These are phyloP conservation scores for Vireo altiloquus DNA, from an alignment of 2,113 vertebrate species.

Conservation along the genomic window DNA sequence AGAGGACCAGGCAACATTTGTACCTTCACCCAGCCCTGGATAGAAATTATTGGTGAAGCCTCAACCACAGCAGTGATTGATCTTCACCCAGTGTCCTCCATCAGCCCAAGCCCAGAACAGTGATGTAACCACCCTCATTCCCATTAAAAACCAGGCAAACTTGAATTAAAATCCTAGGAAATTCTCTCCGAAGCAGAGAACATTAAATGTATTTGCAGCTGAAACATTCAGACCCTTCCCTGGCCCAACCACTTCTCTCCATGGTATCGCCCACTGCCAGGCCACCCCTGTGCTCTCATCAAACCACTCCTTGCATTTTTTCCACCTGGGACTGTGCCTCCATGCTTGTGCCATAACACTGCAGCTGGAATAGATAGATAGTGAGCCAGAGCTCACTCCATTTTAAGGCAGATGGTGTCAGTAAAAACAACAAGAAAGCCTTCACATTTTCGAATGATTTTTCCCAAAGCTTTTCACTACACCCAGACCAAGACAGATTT, in stretches of 20 bases:
- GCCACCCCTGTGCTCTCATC: background rate
- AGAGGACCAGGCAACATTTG: background rate
- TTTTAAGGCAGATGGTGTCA: background rate
- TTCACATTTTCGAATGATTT: background rate
- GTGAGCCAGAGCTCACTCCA: background rate
- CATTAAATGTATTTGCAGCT: background rate
- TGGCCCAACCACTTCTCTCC: background rate
- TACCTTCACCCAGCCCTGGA: background rate
- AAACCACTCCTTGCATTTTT: background rate
- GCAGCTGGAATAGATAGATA: background rate
- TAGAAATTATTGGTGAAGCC: background rate
- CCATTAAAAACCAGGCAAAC: background rate
- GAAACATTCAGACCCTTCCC: background rate
- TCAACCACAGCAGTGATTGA: background rate
- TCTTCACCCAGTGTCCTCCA: background rate
- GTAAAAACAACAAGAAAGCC: background rate
- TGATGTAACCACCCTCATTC: background rate
- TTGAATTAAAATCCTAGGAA: background rate
- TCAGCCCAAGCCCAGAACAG: background rate
- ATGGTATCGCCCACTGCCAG: background rate
- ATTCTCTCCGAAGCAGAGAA: background rate
- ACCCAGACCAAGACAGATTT: background rate
- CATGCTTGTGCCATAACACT: background rate
- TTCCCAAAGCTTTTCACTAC: background rate
- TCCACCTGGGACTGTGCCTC: background rate